Evolutionary conservation across 2,888 invertebrate genomes (phyloP), one percentile per base, ranked within the genome.

Genomic region (Teleiodes luculella): DNA sequence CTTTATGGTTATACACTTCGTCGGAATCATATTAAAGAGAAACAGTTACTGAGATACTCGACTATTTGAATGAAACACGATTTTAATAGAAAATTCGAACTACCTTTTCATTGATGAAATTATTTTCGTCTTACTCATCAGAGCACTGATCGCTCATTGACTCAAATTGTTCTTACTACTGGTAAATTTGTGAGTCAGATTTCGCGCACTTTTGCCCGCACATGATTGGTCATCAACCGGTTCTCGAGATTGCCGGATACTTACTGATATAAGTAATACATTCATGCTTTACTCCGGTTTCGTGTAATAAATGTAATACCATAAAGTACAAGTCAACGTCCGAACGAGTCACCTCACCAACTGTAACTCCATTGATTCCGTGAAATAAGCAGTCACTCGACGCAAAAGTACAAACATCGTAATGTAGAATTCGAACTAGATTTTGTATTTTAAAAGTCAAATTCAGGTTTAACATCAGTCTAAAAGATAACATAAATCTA

Each of bases 171-270:
- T 72, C 62, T 66, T 65, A 61, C 62, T 68, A 70, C 68, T 71
- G 76, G 72, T 75, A 79, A 80, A 74, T 73, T 63, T 61, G 70
- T 86, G 86, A 85, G 70, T 87, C 86, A 86, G 56, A 74, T 80
- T 87, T 87, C 86, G 86, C 86, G 87, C 86, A 87, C 74, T 86
- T 86, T 86, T 83, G 70, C 67, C 70, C 61, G 75, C 77, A 66
- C 79, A 77, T 78, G 78, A 83, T 73, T 78, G 70, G 74, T 72
- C 69, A 72, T 60, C 30, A 37, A 72, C 76, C 69, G 72, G 71
- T 70, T 70, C 56, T 66, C 20, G 57, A 54, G 52, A 60, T 64
- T 57, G 59, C 59, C 67, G 67, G 60, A 58, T 64, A 60, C 67
- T 66, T 59, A 57, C n/a, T 39, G 11, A 28, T 11, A 41, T 11